Evolutionary conservation across 2,797 vertebrate genomes (phyloP), one percentile per base, ranked within the genome.

Genomic region (Petrocephalus sullivani): DNA sequence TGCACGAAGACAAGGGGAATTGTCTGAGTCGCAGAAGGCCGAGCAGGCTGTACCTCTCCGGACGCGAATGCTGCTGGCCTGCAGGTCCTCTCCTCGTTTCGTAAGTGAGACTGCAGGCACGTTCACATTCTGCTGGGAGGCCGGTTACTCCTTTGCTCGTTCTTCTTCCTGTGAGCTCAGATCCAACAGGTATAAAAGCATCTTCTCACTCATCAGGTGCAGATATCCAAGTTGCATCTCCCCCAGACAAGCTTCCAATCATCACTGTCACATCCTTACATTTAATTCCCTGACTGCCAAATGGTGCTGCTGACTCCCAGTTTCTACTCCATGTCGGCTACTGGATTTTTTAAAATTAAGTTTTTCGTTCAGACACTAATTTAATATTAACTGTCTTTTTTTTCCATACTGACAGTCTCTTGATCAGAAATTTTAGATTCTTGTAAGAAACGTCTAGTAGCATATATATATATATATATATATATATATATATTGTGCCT

Each of bases 131-230:
- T 37, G 33, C 67, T 46, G 33, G 33, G 28, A 75, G 14, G 41
- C 37, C 71, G 19, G 33, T n/a, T 37, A 41, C 37, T 46, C 37
- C 71, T 46, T 46, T 19, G 37, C 41, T 78, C 37, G 1, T 78
- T 41, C 67, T 41, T 78, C 16, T 2, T 78, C 71, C 37, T 19
- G 16, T 8, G 16, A 19, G 71, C 19, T 78, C 16, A 8, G 33
- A 78, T 46, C 71, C 71, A 78, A 46, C 37, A 78, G 71, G 71
- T 78, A 78, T 78, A 14, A 78, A 46, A 78, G 71, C 71, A 78
- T 78, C 33, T 78, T 37, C 71, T 75, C 67, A 19, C 16, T 41
- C 71, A 2, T 37, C 71, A 78, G 33, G 67, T 75, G 1, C 37
- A 37, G 37, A 19, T 78, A 78, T 78, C 37, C 12, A 2, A 16